Evolutionary conservation across 2,113 vertebrate genomes (phyloP).

Genomic region (Grallaria varia): DNA sequence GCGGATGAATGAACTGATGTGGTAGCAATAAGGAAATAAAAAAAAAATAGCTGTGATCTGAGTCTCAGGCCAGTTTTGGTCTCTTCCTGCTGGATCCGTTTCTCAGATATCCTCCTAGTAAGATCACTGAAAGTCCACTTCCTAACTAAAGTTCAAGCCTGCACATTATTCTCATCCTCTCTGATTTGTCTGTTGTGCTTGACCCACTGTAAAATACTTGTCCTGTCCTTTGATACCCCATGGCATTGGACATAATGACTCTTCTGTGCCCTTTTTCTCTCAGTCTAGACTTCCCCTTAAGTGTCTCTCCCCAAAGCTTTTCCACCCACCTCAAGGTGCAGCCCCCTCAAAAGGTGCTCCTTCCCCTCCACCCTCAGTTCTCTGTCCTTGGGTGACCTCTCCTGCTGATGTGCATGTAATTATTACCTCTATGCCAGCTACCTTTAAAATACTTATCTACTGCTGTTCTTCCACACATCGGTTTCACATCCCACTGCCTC

Average conservation of each 20-base stretch:
- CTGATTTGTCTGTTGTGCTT: neutral
- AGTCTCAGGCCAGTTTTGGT: neutral
- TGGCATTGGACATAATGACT: neutral
- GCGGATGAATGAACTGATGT: neutral
- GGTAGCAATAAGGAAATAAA: neutral
- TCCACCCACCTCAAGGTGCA: neutral
- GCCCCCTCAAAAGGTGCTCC: neutral
- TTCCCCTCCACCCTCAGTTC: neutral
- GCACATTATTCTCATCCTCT: neutral
- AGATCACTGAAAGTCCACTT: neutral
- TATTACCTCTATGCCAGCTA: neutral
- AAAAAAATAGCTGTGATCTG: neutral
- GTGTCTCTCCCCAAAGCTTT: neutral
- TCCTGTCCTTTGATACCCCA: neutral
- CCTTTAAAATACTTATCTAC: constrained; percentile 4
- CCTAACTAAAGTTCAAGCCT: neutral
- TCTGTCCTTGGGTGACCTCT: neutral
- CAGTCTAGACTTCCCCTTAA: neutral
- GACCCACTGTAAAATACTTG: neutral
- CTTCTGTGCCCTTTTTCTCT: neutral
- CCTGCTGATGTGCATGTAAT: neutral
- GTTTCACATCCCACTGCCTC: neutral
- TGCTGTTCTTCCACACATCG: neutral
- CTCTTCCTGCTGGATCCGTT: neutral
- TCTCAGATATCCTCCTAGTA: neutral